Base-by-base conservation (phyloP, 2,113 vertebrate genomes). In the Gymnocephalus cernua region DNA sequence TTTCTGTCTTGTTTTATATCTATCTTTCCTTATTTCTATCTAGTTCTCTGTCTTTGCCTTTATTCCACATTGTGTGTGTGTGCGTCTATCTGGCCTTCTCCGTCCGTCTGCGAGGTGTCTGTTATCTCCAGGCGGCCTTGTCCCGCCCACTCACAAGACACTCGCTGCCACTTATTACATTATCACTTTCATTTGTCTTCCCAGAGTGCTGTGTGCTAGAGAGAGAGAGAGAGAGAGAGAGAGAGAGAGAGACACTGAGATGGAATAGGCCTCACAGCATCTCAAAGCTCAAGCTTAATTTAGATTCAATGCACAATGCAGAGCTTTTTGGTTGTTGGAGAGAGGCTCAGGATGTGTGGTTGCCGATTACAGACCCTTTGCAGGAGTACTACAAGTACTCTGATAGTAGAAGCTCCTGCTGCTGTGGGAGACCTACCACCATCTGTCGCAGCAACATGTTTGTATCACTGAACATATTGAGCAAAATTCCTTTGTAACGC, bases 111-210 rank as follows among this genome's bases (percentile, higher is more conserved):
- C 7, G 56, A 27, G 16, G 0, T 67, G 38, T 18, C 50, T 70
- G 51, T 69, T 72, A 69, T 70, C 64, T 74, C 3, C 35, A 71
- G 54, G 23, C 12, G 0, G 25, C 41, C 13, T 2, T 74, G 25
- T 61, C 53, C 53, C 4, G 1, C 48, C 21, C 32, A 14, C 9
- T 71, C 79, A 79, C 76, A 65, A 16, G 25, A 67, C 59, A 2
- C 56, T 16, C 1, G 13, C 71, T 16, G 25, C 63, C 74, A 38
- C 56, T 85, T 79, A 65, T 67, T 59, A 44, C 53, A n/a, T n/a
- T n/a, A n/a, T n/a, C n/a, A 44, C 79, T 82, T 75, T 77, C 77
- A 82, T 88, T 84, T 77, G 65, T 72, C 85, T 78, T 65, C 63
- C 19, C 70, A 62, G 53, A 61, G n/a, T 25, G 78, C 18, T 47